Percentiles rank a stretch among this genome's conserved stretches.
Conservation (phyloP, 2,888 invertebrate genomes). For the Agrotis puta region DNA sequence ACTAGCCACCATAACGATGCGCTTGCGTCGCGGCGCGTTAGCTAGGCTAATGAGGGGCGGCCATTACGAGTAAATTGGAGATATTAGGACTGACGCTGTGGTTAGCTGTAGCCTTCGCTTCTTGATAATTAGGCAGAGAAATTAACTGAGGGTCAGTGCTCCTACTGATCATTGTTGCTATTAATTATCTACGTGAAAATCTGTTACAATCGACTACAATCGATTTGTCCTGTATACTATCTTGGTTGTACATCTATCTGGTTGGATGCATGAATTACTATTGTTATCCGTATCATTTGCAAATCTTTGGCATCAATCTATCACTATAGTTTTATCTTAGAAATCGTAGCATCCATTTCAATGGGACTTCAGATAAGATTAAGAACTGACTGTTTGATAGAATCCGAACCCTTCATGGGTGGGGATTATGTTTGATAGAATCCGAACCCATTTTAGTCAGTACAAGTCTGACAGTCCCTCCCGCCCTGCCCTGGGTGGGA, state of each 20-base stretch:
- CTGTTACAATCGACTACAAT: not conserved
- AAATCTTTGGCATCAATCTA: constrained; percentile 18
- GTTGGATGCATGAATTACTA: not conserved
- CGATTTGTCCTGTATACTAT: constrained; percentile 13
- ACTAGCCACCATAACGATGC: constrained; percentile 48
- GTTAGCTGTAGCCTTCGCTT: constrained; percentile 59
- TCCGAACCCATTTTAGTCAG: too few relatives aligned
- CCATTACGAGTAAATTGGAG: constrained; percentile 54
- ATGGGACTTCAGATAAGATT: constrained; percentile 44
- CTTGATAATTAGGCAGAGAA: constrained; percentile 53
- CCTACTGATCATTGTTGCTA: constrained; percentile 25
- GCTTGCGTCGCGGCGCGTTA: constrained; percentile 57
- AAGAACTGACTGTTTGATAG: not conserved
- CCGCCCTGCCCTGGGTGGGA: too few relatives aligned
- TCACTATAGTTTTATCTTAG: constrained; percentile 22
- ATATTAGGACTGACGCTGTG: constrained; percentile 57
- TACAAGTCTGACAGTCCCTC: too few relatives aligned
- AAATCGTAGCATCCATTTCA: constrained; percentile 24
- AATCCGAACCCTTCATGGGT: not conserved
- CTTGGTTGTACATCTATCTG: not conserved
- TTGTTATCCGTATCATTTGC: constrained; percentile 14
- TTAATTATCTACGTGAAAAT: constrained; percentile 13
- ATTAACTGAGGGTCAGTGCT: constrained; percentile 47
- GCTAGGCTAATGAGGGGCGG: constrained; percentile 52
- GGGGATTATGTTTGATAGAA: too few relatives aligned